Evolutionary conservation across 2,797 vertebrate species (phyloP), one percentile per base, ranked within the genome.

Genomic region (Hydrophis major): DNA sequence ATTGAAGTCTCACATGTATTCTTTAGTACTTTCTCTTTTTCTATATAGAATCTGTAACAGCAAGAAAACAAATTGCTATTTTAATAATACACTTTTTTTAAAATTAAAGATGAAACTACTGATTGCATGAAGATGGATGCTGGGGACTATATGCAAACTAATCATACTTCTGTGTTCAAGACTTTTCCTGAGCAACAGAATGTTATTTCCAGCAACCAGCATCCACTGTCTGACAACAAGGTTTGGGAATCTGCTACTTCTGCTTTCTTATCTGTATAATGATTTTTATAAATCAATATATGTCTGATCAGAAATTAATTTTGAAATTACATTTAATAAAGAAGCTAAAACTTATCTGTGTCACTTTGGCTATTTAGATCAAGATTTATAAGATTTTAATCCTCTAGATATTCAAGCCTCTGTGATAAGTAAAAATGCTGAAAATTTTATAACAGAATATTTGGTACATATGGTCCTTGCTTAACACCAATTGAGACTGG

Each of bases 51-150:
- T 55, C 14, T 86, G 22, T 6, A 63, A 69, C 18, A 25, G 6
- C 86, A n/a, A 86, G 66, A 7, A 69, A 53, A 13, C 20, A 25
- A 12, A 20, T 42, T 88, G 12, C 32, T 50, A 32, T 16, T 87
- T 12, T 47, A 47, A 50, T 91, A 55, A 89, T 32, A 56, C 25
- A 20, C 18, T 74, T 95, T 91, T 94, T 94, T 37, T 50, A 60
- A 20, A 88, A 97, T 50, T 88, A 28, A 88, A 97, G 97, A 97
- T 94, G 96, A 97, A 93, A 94, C 89, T 96, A 91, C 95, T 89
- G 96, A 96, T 59, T 92, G 94, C 91, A 90, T 97, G 94, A 96
- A 93, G 94, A 97, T 97, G 97, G 97, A 97, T 57, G 95, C 96
- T 90, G 95, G 96, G 90, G 96, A 97, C 91, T 89, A 96, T 63